Percentiles rank a stretch among this genome's conserved stretches.
These are phyloP conservation scores for Caenorhabditis zanzibari DNA, from an alignment of 2,888 invertebrate genomes.

Conservation along the genomic window DNA sequence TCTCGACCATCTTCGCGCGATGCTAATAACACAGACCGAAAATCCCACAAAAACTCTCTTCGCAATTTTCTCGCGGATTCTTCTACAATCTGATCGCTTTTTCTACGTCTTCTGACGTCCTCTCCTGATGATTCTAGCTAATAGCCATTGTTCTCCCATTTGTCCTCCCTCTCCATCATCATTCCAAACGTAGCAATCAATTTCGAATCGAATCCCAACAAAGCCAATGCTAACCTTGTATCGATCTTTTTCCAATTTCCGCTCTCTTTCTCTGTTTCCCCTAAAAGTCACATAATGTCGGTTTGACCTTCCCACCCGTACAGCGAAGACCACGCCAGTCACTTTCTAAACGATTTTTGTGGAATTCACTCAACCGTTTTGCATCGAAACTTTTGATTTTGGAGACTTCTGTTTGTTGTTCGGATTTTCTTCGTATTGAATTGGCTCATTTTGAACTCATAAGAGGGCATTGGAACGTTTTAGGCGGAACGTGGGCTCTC, in stretches of 20 bases:
- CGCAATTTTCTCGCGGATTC: no score
- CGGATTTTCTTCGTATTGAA: no score
- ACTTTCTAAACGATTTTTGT: constrained; percentile 23
- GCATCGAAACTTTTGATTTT: no score
- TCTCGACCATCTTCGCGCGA: no score
- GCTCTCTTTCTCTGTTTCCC: neutral
- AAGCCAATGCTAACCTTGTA: neutral
- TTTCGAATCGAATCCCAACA: constrained; percentile 2
- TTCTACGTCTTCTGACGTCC: neutral
- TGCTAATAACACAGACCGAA: no score
- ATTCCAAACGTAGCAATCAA: constrained; percentile 14
- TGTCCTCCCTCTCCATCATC: neutral
- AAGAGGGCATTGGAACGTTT: no score
- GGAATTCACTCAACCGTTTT: no score
- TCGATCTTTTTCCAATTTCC: neutral
- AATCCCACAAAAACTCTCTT: no score
- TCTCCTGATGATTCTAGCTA: constrained; percentile 7
- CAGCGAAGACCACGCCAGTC: neutral
- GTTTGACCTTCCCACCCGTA: constrained; percentile 30
- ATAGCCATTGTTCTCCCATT: constrained; percentile 29
- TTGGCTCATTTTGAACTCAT: no score
- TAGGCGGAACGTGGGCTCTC: no score
- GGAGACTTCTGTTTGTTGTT: no score
- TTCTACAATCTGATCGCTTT: neutral
- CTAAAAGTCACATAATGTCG: constrained; percentile 28